These are phyloP conservation scores for Eilema depressum DNA, from an alignment of 2,888 invertebrate genomes.

Conservation along the genomic window DNA sequence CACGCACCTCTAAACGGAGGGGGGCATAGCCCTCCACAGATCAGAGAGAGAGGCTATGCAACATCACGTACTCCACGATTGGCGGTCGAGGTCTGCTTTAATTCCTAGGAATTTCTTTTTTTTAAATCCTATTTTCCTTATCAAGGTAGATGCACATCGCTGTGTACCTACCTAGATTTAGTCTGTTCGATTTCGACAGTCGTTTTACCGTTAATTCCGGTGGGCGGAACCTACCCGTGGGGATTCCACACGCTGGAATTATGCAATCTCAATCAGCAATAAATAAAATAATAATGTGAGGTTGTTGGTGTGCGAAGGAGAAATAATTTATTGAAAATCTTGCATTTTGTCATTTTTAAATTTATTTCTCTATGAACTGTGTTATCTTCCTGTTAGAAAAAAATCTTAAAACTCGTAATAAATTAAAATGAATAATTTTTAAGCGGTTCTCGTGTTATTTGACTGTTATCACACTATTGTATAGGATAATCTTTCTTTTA, in stretches of 20 bases:
- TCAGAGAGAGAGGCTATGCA: not conserved
- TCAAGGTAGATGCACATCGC: not conserved
- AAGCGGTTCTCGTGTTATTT: too few relatives aligned
- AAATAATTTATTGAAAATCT: not conserved
- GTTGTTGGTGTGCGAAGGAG: not conserved
- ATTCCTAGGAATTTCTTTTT: not conserved
- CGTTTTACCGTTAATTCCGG: not conserved
- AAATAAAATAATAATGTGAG: not conserved
- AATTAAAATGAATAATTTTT: not conserved
- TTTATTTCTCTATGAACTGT: not conserved
- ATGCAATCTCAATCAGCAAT: not conserved
- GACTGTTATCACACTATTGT: too few relatives aligned
- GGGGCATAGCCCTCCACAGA: not conserved
- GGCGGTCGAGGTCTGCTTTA: not conserved
- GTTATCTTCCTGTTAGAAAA: not conserved
- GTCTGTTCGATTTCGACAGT: not conserved
- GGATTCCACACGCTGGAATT: not conserved
- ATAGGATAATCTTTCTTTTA: constrained; percentile 26
- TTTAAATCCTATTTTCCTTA: not conserved
- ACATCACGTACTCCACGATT: not conserved
- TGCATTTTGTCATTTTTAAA: not conserved
- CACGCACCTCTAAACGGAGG: not conserved
- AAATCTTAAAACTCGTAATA: too few relatives aligned
- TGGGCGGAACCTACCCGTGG: not conserved
- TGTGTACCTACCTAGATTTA: not conserved